Evolutionary conservation across 2,113 vertebrate genomes (phyloP), one percentile per base, ranked within the genome.

Genomic region (Heterotis niloticus): DNA sequence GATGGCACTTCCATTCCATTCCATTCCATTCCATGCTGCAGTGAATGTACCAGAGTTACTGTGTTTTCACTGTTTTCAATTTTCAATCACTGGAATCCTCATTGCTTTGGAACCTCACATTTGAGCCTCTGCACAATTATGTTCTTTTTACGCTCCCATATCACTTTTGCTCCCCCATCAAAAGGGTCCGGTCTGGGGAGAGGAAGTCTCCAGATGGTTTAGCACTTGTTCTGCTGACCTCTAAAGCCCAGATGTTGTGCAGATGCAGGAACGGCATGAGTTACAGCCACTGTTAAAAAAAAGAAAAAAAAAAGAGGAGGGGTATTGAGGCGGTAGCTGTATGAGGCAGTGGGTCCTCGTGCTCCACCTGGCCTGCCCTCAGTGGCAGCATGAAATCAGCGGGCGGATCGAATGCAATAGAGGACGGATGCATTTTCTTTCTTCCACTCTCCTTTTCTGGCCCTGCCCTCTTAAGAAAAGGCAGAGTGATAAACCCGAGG

Each of bases 191-290:
- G 9, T 77, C 70, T 23, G 34, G 54, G 24, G 5, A 24, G 12
- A 60, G 34, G 76, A 65, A 77, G 64, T 66, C 68, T 79, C 52
- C 72, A 76, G 44, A 76, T 69, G 73, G 72, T 80, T 75, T 69
- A 80, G 68, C 79, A 76, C 79, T 76, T 80, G 79, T 57, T 68
- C 52, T 5, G 7, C n/a, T 59, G 66, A 78, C 76, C 76, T 16
- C 70, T 5, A 17, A 52, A 59, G 54, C 54, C 44, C 79, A 80
- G 71, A 60, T 80, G 72, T 26, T 66, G 65, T 74, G 72, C 79
- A 80, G 79, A 80, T 80, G 79, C 79, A 57, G 72, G 26, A 60
- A 71, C 29, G 24, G 26, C 28, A 44, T 80, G 73, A 80, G 73
- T 67, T 80, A 80, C 65, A 56, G 17, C 79, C 51, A 26, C 76